Evolutionary conservation across 2,888 invertebrate species (phyloP), one percentile per base, ranked within the genome.

Genomic region (Drepanosiphum platanoidis): DNA sequence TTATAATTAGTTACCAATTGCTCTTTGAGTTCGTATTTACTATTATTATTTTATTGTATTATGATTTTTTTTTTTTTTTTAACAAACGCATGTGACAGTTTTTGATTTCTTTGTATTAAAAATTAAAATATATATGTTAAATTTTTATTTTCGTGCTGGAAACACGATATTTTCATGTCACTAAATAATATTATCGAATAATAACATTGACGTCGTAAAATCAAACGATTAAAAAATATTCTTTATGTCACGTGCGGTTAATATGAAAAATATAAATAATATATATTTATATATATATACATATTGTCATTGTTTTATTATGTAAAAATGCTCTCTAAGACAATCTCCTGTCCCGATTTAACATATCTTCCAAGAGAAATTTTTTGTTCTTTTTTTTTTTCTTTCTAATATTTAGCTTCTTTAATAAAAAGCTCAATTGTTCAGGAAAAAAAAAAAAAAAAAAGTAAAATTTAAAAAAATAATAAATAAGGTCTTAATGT

Each of bases 21-120:
- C 83, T 84, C 83, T 75, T 77, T 84, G 83, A 84, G 83, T 84
- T 84, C 18, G 75, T 84, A 84, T 84, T 84, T 84, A 84, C 83
- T 84, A 84, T 84, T 84, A 68, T 84, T 84, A 75, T 84, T 84
- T 84, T 75, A 84, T 77, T 75, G 46, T 84, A 83, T 68, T 68
- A 36, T 75, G n/a, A 83, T 74, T 64, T 82, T 74, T 30, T 42
- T 58, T 75, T 52, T 74, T 32, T n/a, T 64, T 83, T 66, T 74
- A 82, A 39, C n/a, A 74, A 83, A 66, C 74, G 27, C 46, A 64
- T 74, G 82, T 83, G 82, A 83, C 74, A 64, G 2, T 82, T 72
- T 72, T 30, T 42, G 30, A 34, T 30, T 74, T 79, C n/a, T 52
- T 3, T 81, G 18, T 68, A n/a, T 61, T 46, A 15, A 36, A 18